Percentiles rank a stretch among this genome's conserved stretches.
Conservation (phyloP, 2,113 vertebrate species). For the Oreocharis arfaki region DNA sequence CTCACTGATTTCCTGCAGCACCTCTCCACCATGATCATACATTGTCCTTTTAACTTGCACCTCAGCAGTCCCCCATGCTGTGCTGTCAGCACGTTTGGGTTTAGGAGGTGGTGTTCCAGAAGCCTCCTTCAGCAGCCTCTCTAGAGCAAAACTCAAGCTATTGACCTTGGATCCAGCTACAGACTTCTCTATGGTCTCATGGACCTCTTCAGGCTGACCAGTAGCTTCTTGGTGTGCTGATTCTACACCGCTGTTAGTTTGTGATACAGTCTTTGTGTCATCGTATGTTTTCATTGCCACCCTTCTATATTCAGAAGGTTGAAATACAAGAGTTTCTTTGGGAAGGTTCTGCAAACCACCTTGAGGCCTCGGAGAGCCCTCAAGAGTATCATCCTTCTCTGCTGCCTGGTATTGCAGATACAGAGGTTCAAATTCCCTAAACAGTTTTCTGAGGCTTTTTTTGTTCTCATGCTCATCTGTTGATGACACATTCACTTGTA, state of each 20-base stretch:
- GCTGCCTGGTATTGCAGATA: not conserved
- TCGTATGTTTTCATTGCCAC: not conserved
- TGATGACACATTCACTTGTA: not conserved
- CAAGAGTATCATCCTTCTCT: not conserved
- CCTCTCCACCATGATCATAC: not conserved
- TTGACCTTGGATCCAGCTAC: not conserved
- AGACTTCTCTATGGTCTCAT: slow-evolving; percentile 23
- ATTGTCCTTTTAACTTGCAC: not conserved
- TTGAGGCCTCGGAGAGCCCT: not conserved
- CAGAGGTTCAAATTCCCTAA: not conserved
- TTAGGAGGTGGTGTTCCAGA: not conserved
- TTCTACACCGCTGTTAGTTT: not conserved
- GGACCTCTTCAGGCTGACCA: slow-evolving; percentile 15
- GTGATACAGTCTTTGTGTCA: not conserved
- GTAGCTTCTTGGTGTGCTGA: not conserved
- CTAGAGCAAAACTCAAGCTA: not conserved
- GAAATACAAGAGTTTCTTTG: not conserved
- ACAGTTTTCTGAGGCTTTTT: not conserved
- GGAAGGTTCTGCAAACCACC: not conserved
- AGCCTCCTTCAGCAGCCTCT: not conserved
- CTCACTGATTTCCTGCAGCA: not conserved
- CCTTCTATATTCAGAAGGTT: not conserved
- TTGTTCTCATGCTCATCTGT: not conserved
- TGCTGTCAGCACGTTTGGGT: not conserved
- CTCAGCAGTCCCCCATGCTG: not conserved